phyloP scores from a whole-genome alignment of 2,888 invertebrate genomes.

The Parnassius mnemosyne region DNA sequence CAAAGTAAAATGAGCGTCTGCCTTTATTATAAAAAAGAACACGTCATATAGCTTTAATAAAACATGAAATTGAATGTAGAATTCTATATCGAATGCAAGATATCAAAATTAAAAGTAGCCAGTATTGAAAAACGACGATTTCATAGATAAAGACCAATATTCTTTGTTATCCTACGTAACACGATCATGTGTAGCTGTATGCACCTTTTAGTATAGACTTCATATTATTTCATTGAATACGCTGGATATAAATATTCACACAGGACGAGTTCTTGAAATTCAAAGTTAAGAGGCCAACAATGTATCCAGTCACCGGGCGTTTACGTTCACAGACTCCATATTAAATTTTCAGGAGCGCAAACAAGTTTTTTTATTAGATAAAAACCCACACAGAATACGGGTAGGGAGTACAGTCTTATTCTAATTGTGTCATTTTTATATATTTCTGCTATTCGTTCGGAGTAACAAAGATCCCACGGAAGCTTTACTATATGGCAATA shows the following conservation, averaged over 20 bases:
- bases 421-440: slow-evolving; percentile 18
- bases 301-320: slow-evolving; percentile 45
- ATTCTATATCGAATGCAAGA: too few species aligned
- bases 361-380: slow-evolving; percentile 42
- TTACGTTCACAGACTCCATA: slow-evolving; percentile 37
- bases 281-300: slow-evolving; percentile 34
- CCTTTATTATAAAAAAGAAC: too few species aligned
- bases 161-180: too few species aligned
- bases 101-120: too few species aligned
- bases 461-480: slow-evolving; percentile 19
- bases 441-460: not conserved
- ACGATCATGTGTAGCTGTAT: too few species aligned
- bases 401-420: slow-evolving; percentile 15
- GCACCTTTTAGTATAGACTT: too few species aligned
- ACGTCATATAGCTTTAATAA: too few species aligned
- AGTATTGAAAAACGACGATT: too few species aligned
- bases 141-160: too few species aligned
- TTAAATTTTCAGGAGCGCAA: slow-evolving; percentile 49
- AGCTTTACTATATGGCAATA: slow-evolving; percentile 12
- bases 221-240: slow-evolving; percentile 6
- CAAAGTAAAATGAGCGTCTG: too few species aligned
- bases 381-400: slow-evolving; percentile 34
- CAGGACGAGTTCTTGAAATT: slow-evolving; percentile 1
- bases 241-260: slow-evolving; percentile 11
- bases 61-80: too few species aligned